Base-by-base conservation (phyloP, 2,113 vertebrate genomes). In the Oncorhynchus masou region DNA sequence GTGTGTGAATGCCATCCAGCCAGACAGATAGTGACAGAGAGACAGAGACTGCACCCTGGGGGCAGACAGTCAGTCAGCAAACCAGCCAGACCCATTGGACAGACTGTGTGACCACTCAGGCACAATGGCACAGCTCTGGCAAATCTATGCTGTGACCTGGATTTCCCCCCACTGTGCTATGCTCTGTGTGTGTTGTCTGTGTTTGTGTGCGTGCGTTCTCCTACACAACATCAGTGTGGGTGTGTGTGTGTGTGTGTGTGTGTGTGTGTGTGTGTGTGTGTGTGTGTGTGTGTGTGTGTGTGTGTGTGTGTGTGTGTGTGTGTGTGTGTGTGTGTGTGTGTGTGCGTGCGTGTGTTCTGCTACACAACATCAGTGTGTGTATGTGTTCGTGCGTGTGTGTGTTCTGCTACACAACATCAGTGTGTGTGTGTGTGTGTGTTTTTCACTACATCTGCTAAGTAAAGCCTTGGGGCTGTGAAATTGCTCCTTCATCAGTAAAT, bases 401-500 rank as follows among this genome's bases (percentile, higher is more conserved):
- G 25, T 25, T 25, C 24, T 25, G 24, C 24, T 25, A 25, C 24
- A 25, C 24, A 25, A 25, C 24, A 25, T 25, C 24, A 25, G 45
- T 49, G 19, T 49, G 39, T 3, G 25, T 20, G 16, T 0, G 15
- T 68, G 65, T 0, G 4, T 34, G 65, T 68, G 25, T 15, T 16
- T 19, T 2, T 13, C 9, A 19, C 65, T 68, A 16, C 13, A 68
- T 68, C 85, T 87, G 85, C 87, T 89, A 80, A 90, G 78, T 88
- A 88, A 91, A 80, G 84, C 89, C 84, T 86, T 39, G 84, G 84
- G 89, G 90, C 88, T 86, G 89, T 86, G 89, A 90, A 91, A 89
- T 89, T 91, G 87, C 89, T 91, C 89, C 85, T 87, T 89, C 80
- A 88, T 89, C 88, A 87, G 87, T 88, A 91, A 90, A 91, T 87